Evolutionary conservation across 2,797 vertebrate species (phyloP), one percentile per base, ranked within the genome.

Genomic region (Danio jaintianensis): DNA sequence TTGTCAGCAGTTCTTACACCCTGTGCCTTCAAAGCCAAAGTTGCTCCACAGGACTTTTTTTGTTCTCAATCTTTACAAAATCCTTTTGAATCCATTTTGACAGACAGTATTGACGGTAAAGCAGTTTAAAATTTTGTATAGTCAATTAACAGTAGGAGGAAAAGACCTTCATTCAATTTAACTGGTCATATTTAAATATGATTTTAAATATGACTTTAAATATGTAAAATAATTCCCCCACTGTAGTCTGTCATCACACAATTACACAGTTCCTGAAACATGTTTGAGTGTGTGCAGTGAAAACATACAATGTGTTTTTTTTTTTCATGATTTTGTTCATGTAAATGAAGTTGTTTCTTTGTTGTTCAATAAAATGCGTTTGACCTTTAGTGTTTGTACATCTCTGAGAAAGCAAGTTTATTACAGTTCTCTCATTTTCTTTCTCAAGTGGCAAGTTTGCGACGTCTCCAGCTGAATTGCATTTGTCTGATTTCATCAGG

Each of bases 401-500:
- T 73, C 6, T 82, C 22, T 74, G 12, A 38, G 42, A 71, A 4
- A 56, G 11, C 52, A 5, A 11, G 0, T 47, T 59, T 43, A 73
- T 45, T 29, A 12, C 40, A 47, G 42, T 42, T 59, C 3, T 43
- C 40, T 1, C 42, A 45, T 58, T 45, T 72, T 29, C 6, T 50
- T 18, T 52, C 50, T 72, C 40, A 15, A 11, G 38, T 56, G 69
- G 16, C 18, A 43, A 22, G 16, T 18, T 16, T 58, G 53, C 9
- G 69, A 45, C 43, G 50, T 58, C 53, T 45, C 70, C 2, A 18
- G n/a, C 20, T 73, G 29, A 55, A 13, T 53, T 83, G 84, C 91
- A 89, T 90, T 88, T 83, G 83, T 79, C 69, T 29, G 76, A 82
- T 90, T 91, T 91, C 88, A 88, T 91, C 88, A 90, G 86, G 85